These are phyloP conservation scores for Apostichopus japonicus DNA, from an alignment of 35 echinoderm and acorn worm species.

Conservation along the genomic window DNA sequence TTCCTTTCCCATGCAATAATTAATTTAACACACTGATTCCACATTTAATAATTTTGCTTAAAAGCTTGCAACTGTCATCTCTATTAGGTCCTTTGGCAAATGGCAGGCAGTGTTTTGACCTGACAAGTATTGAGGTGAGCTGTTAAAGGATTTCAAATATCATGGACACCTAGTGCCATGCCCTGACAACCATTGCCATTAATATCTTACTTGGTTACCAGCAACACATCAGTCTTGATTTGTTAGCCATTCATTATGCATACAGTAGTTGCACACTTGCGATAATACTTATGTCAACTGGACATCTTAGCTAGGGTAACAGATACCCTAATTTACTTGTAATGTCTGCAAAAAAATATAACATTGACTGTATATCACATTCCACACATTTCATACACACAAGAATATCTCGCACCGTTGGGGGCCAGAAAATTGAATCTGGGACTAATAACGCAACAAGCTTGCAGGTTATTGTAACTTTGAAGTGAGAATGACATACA, in stretches of 20 bases:
- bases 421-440: neutral
- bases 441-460: neutral
- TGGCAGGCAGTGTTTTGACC: neutral
- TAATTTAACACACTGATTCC: too few relatives aligned
- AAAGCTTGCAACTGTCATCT: too few relatives aligned
- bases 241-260: neutral
- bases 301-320: neutral
- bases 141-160: neutral
- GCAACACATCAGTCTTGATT: neutral
- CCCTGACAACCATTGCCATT: neutral
- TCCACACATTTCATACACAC: neutral
- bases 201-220: neutral
- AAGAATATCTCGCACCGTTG: neutral
- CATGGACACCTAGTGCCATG: neutral
- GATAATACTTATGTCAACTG: neutral
- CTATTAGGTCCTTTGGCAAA: too few relatives aligned
- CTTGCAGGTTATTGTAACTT: neutral
- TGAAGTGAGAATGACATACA: neutral
- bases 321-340: neutral
- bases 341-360: slow-evolving; percentile 1
- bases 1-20: too few relatives aligned
- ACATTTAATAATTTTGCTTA: too few relatives aligned
- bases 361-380: slow-evolving; percentile 1
- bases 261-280: neutral
- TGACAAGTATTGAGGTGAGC: neutral